Evolutionary conservation across 30 jellyfish, hydroid and myxozoan species (phyloP), one percentile per base, ranked within the genome.

Genomic region (Aurelia sp.): DNA sequence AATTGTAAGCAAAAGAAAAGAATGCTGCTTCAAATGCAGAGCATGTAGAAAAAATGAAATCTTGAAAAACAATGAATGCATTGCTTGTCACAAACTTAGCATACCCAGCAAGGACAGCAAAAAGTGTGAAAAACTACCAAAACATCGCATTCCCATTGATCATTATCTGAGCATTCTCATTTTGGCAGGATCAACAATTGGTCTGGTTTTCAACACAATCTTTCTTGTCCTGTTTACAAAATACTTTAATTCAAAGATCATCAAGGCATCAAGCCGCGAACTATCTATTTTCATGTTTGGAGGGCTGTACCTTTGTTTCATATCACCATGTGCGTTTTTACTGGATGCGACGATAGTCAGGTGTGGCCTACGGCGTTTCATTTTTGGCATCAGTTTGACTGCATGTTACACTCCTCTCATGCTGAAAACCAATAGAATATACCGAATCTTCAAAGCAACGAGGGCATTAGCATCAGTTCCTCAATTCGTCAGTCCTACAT

Each of bases 391-490:
- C 53, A 72, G 97, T 38, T 76, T 88, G 70, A 80, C 97, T 12
- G 76, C 79, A 4, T 93, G 98, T 66, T 93, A 85, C 83, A 91
- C 98, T 13, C 98, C 98, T 1, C 90, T 93, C 8, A 76, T 93
- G 73, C 81, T 93, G 79, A 87, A 87, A 78, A 77, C 92, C 20
- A 93, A 82, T 63, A 87, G 98, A 27, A 78, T 93, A 35, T 93
- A 93, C 82, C 73, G 97, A 82, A 88, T 82, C 20, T 88, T 88
- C 83, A 81, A 57, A 21, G 86, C 97, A 27, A 89, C 98, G 5
- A 85, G 80, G 17, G 61, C 58, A 21, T 63, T 67, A 57, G 60
- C 74, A 1, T 12, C 82, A 9, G 65, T 86, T 48, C 96, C 96
- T 16, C 48, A 53, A 22, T 73, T 93, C 41, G 93, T 93, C 57